Percentiles rank a stretch among this genome's conserved stretches.
phyloP scores from a whole-genome alignment of 2,797 vertebrate species.

The Tolypeutes matacus region DNA sequence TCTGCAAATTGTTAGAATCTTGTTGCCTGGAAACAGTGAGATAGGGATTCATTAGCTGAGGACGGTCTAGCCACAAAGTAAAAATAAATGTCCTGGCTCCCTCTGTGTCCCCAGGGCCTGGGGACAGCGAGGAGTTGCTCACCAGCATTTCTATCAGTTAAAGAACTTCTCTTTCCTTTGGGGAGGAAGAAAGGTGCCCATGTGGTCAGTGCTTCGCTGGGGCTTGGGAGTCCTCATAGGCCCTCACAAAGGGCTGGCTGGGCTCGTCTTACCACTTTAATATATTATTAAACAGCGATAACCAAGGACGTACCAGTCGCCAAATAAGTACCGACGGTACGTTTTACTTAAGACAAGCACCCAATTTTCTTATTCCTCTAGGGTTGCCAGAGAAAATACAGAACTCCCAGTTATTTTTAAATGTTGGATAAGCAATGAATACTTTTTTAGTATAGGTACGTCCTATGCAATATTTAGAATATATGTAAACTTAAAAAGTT shows the following conservation, averaged over 20 bases:
- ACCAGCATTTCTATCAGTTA: background rate
- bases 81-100: background rate
- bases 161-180: background rate
- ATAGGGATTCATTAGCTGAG: background rate
- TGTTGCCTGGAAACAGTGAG: background rate
- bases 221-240: background rate
- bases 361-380: background rate
- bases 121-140: background rate
- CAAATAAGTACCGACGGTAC: background rate
- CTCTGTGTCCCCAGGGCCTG: background rate
- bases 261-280: background rate
- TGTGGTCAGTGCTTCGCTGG: background rate
- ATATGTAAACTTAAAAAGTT: background rate
- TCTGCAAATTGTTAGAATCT: background rate
- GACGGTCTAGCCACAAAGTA: background rate
- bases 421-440: conserved; percentile 32
- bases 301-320: background rate
- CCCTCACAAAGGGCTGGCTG: background rate
- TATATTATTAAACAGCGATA: background rate
- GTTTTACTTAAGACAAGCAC: background rate
- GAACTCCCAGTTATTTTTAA: background rate
- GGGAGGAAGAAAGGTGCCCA: background rate
- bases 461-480: background rate
- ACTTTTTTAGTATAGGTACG: background rate
- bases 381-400: background rate